Base-by-base conservation (phyloP, 1,140 invertebrate species). In the Nasonia longicornis region DNA sequence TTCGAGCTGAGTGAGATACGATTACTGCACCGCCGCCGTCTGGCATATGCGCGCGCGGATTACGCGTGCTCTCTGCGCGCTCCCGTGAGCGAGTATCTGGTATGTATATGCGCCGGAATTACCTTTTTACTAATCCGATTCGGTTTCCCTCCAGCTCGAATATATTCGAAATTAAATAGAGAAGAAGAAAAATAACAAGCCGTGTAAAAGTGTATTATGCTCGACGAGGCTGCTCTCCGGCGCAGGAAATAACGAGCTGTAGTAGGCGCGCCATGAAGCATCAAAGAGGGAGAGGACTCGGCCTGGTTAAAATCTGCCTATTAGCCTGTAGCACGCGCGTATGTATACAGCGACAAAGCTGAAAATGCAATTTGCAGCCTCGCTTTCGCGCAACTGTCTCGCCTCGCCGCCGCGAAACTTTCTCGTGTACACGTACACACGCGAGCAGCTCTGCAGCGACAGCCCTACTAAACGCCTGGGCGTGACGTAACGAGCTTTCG, bases 321-420 rank as follows among this genome's bases (percentile, higher is more conserved):
- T 77, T 14, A 26, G 58, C 35, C 31, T 73, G 16, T 7, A 31
- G 31, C 31, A 6, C 31, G 31, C 31, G 22, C 29, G n/a, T 7
- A 22, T 26, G 29, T 38, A 63, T 64, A 38, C 35, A 64, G 12
- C 42, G 63, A 35, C 48, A 69, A 78, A 82, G 64, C 66, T 35
- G 76, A 81, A 84, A 84, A 84, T 81, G 80, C 73, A 82, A 84
- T 82, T 84, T 82, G 77, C 45, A 45, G 73, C 81, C 73, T 79
- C 83, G 48, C 52, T 58, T 58, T 58, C 16, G 16, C 52, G 52
- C 45, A 70, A 52, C 35, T 16, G 58, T 75, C 64, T 80, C 58
- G 48, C 48, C 38, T 80, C 63, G 31, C 52, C 10, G 2, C 16
- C 12, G 29, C 35, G 26, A 20, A 35, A 45, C 70, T 72, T 72